Base-by-base conservation (phyloP, 1,140 invertebrate genomes). In the Acarapis woodi region DNA sequence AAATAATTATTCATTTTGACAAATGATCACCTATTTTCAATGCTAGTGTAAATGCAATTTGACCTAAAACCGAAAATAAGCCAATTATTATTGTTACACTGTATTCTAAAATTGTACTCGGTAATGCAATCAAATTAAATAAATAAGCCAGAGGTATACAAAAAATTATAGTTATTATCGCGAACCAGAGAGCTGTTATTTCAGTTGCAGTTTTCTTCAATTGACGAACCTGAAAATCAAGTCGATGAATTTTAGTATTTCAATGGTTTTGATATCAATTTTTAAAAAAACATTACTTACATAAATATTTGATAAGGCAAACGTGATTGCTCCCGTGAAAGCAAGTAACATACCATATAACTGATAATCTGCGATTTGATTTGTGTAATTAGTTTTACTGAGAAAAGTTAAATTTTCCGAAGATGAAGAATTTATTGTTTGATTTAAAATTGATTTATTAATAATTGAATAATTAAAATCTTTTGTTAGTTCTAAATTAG, bases 201-300 rank as follows among this genome's bases (percentile, higher is more conserved):
- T 73, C 75, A 51, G 75, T 78, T 56, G 80, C 74, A 31, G 80
- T 60, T 3, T 70, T 71, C 53, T 82, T 80, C 3, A 85, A 59
- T 8, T 77, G 71, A 40, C 78, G 34, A n/a, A n/a, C n/a, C n/a
- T n/a, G n/a, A n/a, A n/a, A n/a, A n/a, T n/a, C n/a, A n/a, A n/a
- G n/a, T n/a, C n/a, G n/a, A n/a, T n/a, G n/a, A n/a, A n/a, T n/a
- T n/a, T n/a, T n/a, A n/a, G n/a, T n/a, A n/a, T n/a, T n/a, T n/a
- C n/a, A n/a, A n/a, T n/a, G n/a, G n/a, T n/a, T n/a, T n/a, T n/a
- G n/a, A n/a, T n/a, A n/a, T n/a, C n/a, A n/a, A n/a, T n/a, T n/a
- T n/a, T n/a, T n/a, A n/a, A n/a, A n/a, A n/a, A n/a, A n/a, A n/a
- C n/a, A n/a, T n/a, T n/a, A n/a, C n/a, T n/a, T 5, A 35, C 4